These are phyloP conservation scores for Drosophila truncata DNA, from an alignment of 1,140 invertebrate species.

Conservation along the genomic window DNA sequence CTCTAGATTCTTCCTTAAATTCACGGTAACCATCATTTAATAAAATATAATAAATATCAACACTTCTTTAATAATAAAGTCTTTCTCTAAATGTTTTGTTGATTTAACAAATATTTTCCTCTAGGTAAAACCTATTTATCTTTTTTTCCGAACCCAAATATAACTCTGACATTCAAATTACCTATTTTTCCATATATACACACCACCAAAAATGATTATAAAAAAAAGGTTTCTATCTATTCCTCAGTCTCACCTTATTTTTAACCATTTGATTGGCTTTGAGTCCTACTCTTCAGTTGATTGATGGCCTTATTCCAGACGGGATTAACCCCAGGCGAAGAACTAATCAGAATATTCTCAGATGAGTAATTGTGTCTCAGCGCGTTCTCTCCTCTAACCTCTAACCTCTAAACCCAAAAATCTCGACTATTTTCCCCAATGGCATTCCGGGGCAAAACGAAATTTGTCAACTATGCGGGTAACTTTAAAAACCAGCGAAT, in stretches of 20 bases:
- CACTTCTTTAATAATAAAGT: neutral
- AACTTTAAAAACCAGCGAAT: conserved; percentile 76
- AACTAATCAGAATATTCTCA: conserved; percentile 46
- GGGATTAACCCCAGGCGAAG: neutral
- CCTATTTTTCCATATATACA: neutral
- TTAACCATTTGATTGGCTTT: conserved; percentile 25
- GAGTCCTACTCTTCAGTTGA: conserved; percentile 5
- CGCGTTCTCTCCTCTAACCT: neutral
- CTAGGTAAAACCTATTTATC: neutral
- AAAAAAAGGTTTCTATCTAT: neutral
- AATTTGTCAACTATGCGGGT: conserved; percentile 76
- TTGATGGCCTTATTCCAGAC: conserved; percentile 22
- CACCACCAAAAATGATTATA: neutral
- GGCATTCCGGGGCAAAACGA: conserved; percentile 18
- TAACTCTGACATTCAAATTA: conserved; percentile 9
- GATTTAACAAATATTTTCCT: neutral
- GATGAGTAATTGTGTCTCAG: conserved; percentile 28
- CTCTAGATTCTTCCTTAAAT: neutral
- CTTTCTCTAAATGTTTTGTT: neutral
- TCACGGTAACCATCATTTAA: rapidly evolving
- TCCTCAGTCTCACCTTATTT: conserved; percentile 1
- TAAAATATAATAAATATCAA: neutral
- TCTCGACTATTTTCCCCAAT: conserved; percentile 34
- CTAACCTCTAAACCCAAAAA: conserved; percentile 25
- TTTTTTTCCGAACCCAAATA: neutral